Conservation (phyloP, 1,140 invertebrate species). For the Diploscapter pachys region DNA sequence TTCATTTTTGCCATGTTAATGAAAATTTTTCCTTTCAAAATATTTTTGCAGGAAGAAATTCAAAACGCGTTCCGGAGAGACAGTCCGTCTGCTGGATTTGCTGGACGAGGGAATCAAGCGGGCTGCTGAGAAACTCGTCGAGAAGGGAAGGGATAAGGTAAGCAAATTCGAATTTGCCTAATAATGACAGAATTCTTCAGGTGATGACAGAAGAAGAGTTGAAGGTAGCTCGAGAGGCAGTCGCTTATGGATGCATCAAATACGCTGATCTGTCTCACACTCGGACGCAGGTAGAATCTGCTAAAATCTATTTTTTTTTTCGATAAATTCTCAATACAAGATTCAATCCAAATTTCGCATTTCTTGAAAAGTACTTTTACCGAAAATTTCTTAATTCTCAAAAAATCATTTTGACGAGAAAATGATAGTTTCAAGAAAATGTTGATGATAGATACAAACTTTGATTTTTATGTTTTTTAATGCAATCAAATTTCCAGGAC, state of each 20-base stretch:
- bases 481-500: slow-evolving; percentile 65
- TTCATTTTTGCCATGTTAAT: too few relatives aligned
- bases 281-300: slow-evolving; percentile 65
- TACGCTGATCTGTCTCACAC: slow-evolving; percentile 95
- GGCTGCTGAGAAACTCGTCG: slow-evolving; percentile 77
- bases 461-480: too few relatives aligned
- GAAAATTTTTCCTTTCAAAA: too few relatives aligned
- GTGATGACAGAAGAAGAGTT: slow-evolving; percentile 80
- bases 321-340: too few relatives aligned
- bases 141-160: slow-evolving; percentile 82
- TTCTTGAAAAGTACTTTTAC: too few relatives aligned
- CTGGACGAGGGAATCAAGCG: slow-evolving; percentile 87
- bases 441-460: too few relatives aligned
- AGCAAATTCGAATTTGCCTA: not conserved
- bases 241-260: slow-evolving; percentile 97
- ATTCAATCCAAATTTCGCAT: too few relatives aligned
- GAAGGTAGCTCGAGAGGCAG: slow-evolving; percentile 76
- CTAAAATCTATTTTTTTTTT: too few relatives aligned
- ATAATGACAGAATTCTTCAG: slow-evolving; percentile 47
- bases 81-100: slow-evolving; percentile 82
- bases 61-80: slow-evolving; percentile 95
- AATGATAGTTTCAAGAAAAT: too few relatives aligned
- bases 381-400: too few relatives aligned
- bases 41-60: slow-evolving; percentile 77
- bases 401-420: too few relatives aligned